Evolutionary conservation across 2,888 invertebrate genomes (phyloP).

Genomic region (Elmis aenea): DNA sequence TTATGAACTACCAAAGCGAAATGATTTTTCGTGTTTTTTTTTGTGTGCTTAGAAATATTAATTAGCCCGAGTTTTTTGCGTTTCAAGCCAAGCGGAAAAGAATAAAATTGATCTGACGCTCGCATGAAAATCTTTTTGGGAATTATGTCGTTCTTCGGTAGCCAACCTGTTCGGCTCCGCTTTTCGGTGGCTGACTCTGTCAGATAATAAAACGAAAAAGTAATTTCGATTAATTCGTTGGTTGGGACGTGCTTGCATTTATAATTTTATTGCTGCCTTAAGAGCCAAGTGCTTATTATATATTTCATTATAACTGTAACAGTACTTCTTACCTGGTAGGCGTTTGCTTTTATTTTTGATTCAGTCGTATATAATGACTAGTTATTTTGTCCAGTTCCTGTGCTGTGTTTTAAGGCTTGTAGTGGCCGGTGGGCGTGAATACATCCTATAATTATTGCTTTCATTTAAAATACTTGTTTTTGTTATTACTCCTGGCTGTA

Average conservation of each 20-base stretch:
- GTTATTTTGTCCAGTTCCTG: conserved; percentile 8
- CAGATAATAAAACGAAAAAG: no score
- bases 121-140: no score
- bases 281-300: conserved; percentile 8
- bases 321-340: conserved; percentile 12
- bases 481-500: conserved; percentile 13
- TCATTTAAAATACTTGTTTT: conserved; percentile 14
- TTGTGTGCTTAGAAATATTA: no score
- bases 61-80: no score
- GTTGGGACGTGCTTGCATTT: conserved; percentile 6
- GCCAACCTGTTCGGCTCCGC: no score
- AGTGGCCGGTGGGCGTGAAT: conserved; percentile 17
- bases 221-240: no score
- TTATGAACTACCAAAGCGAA: no score
- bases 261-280: conserved; percentile 4
- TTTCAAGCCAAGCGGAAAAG: no score
- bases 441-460: conserved; percentile 14
- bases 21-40: no score
- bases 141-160: no score
- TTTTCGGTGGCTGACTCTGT: no score
- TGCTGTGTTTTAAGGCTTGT: conserved; percentile 10
- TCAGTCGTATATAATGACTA: conserved; percentile 12
- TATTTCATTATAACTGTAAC: conserved; percentile 16
- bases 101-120: no score
- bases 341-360: conserved; percentile 15